phyloP scores from a whole-genome alignment of 2,113 vertebrate genomes.

The Clarias gariepinus region DNA sequence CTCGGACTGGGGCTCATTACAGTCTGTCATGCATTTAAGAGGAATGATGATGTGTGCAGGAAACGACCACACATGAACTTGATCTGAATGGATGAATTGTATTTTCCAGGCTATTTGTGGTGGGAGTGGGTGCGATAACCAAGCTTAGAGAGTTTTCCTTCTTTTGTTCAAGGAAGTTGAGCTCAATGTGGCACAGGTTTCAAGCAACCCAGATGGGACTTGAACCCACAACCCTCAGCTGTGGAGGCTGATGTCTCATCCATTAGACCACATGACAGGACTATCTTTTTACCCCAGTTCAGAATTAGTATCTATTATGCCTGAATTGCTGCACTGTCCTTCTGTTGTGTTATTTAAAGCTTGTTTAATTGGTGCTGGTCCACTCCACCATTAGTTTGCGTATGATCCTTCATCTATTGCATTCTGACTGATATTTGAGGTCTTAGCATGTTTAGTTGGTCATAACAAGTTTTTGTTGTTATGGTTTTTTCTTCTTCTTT shows the following conservation, averaged over 20 bases:
- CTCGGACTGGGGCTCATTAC: not conserved
- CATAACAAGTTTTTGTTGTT: not conserved
- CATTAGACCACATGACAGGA: not conserved
- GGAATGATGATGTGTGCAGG: not conserved
- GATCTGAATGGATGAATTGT: too few species aligned
- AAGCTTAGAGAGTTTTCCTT: too few species aligned
- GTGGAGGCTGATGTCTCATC: constrained; percentile 98
- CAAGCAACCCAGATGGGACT: not conserved
- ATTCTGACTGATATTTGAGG: not conserved
- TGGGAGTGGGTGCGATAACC: too few species aligned
- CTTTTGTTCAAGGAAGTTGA: too few species aligned
- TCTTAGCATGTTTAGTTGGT: not conserved
- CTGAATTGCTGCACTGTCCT: not conserved
- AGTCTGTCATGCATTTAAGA: not conserved
- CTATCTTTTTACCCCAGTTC: too few species aligned
- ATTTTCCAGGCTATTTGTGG: too few species aligned
- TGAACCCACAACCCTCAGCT: constrained; percentile 76
- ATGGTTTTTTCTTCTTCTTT: not conserved
- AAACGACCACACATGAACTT: too few species aligned
- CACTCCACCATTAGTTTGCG: not conserved
- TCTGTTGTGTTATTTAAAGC: not conserved
- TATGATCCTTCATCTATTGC: not conserved
- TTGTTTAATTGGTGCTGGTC: not conserved
- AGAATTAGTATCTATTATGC: too few species aligned
- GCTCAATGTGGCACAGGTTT: too few species aligned